Conservation (phyloP, 1,140 invertebrate species). For the Globodera rostochiensis region DNA sequence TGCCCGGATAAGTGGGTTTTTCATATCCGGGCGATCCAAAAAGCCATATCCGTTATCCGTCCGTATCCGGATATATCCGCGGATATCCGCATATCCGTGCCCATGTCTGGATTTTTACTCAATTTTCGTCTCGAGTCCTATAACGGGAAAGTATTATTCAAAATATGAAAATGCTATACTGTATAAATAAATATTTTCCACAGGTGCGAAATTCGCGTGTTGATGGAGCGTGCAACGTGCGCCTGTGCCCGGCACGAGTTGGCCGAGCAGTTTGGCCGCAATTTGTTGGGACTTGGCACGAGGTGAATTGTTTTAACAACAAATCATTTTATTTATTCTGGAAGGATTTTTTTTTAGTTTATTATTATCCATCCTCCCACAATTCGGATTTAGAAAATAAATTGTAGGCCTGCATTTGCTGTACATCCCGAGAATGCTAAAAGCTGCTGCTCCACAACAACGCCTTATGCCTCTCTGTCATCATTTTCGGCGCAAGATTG, state of each 20-base stretch:
- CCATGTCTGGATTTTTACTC: too few relatives aligned
- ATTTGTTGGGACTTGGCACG: background rate
- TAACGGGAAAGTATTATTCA: too few relatives aligned
- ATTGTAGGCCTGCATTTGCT: constrained; percentile 17
- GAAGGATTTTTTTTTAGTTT: too few relatives aligned
- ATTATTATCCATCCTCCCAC: too few relatives aligned
- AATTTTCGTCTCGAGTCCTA: too few relatives aligned
- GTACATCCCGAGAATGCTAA: background rate
- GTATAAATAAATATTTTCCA: background rate
- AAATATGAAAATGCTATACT: too few relatives aligned
- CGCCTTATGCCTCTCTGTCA: background rate
- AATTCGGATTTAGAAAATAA: too few relatives aligned
- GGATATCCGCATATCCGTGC: too few relatives aligned
- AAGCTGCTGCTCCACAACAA: background rate
- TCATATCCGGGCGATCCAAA: too few relatives aligned
- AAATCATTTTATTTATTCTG: constrained; percentile 15
- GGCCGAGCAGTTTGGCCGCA: background rate
- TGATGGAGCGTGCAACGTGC: constrained; percentile 15
- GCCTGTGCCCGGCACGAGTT: constrained; percentile 20
- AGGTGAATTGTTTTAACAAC: constrained; percentile 15
- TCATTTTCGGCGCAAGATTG: background rate
- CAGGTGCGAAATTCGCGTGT: constrained; percentile 19
- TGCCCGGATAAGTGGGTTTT: too few relatives aligned
- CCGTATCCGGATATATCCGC: too few relatives aligned
- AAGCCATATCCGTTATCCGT: too few relatives aligned